phyloP scores from a whole-genome alignment of 2,113 vertebrate genomes.

The Phalacrocorax carbo region DNA sequence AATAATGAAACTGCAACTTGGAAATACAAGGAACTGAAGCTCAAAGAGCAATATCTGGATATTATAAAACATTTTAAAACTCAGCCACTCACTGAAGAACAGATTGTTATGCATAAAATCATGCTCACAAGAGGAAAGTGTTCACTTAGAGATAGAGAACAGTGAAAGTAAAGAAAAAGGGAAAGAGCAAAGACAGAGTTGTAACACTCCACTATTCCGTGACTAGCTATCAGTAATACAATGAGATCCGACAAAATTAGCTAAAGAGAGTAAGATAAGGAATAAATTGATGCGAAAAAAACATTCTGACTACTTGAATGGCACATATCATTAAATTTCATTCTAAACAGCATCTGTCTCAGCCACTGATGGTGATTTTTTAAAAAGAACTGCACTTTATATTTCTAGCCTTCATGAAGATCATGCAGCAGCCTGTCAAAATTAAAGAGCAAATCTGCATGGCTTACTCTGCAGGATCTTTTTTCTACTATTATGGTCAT shows the following conservation, averaged over 20 bases:
- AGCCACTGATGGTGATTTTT: neutral
- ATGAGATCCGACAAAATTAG: neutral
- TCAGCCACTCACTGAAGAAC: neutral
- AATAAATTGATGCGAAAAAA: neutral
- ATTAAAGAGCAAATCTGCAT: conserved; percentile 10
- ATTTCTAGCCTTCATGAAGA: neutral
- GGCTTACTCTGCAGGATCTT: neutral
- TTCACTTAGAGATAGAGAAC: neutral
- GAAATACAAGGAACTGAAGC: neutral
- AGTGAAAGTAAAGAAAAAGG: neutral
- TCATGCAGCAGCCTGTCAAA: neutral
- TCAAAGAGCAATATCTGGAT: neutral
- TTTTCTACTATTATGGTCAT: neutral
- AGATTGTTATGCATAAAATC: neutral
- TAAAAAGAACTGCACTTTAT: neutral
- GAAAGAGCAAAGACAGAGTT: neutral
- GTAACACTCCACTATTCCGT: neutral
- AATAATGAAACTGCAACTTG: neutral
- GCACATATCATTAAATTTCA: neutral
- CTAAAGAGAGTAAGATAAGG: neutral
- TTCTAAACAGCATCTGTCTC: neutral
- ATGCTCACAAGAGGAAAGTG: neutral
- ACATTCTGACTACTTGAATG: neutral
- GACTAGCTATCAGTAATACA: neutral
- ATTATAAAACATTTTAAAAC: neutral